Base-by-base conservation (phyloP, 1,140 invertebrate genomes). In the Whitmania pigra region DNA sequence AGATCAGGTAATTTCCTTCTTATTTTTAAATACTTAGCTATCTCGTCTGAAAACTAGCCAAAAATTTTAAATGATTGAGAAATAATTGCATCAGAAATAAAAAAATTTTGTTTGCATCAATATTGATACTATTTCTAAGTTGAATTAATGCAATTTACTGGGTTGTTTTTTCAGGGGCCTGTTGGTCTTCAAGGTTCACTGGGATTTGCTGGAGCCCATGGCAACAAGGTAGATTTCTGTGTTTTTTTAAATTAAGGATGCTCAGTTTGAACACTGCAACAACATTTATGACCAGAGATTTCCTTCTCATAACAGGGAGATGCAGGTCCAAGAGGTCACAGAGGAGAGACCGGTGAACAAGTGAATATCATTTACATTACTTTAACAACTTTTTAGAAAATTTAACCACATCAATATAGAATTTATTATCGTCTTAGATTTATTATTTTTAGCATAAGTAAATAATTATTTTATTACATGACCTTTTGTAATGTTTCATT, bases 1-100 rank as follows among this genome's bases (percentile, higher is more conserved):
- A 7, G 85, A 87, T 69, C 87, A 87, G 77, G 88, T 87, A 43
- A 86, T 87, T 15, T 5, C 43, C 15, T 49, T 36, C 6, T 2
- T 36, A 36, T 36, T 36, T 36, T 36, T 2, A 36, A 36, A 36
- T 36, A 6, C 31, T 36, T 6, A 36, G 31, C 6, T 36, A 36
- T 36, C 31, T 36, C 31, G 6, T 36, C 6, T 3, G 31, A 36
- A 6, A 36, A 36, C 6, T 36, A 6, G 31, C 31, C 31, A 36
- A 36, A 36, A 36, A 36, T 36, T 36, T 36, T 36, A 36, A 36
- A 36, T 36, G 31, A 36, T 36, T 36, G 31, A n/a, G n/a, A n/a
- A n/a, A n/a, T n/a, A n/a, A n/a, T n/a, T n/a, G n/a, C n/a, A n/a
- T 36, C 31, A 36, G 31, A 36, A 36, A 49, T 49, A 49, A 17